These are phyloP conservation scores for Tragulus kanchil DNA, from an alignment of 2,113 vertebrate species.

Conservation along the genomic window DNA sequence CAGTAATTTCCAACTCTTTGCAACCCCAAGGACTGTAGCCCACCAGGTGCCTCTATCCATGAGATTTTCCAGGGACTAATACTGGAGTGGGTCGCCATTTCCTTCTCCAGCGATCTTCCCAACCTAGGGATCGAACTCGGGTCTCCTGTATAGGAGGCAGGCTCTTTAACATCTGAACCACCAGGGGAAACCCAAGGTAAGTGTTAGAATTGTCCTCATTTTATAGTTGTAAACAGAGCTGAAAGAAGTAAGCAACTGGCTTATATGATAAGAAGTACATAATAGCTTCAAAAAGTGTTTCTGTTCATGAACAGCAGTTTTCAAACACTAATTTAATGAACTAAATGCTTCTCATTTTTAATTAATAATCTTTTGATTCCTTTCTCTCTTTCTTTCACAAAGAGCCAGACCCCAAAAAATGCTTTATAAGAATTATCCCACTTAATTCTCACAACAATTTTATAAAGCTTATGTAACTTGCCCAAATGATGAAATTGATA, in stretches of 20 bases:
- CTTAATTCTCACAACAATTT: neutral
- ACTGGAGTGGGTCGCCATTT: neutral
- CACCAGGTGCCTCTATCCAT: neutral
- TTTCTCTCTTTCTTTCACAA: neutral
- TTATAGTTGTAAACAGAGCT: neutral
- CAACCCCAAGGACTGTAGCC: neutral
- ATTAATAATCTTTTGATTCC: neutral
- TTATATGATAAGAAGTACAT: neutral
- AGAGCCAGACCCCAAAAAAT: neutral
- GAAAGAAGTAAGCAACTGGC: neutral
- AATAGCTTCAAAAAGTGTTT: neutral
- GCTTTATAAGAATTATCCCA: neutral
- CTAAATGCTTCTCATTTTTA: neutral
- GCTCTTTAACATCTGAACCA: neutral
- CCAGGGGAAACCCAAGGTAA: neutral
- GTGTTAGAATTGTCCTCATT: neutral
- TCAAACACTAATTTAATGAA: constrained; percentile 5
- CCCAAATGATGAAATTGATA: neutral
- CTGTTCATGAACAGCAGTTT: neutral
- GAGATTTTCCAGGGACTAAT: neutral
- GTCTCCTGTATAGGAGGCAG: neutral
- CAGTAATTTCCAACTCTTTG: neutral
- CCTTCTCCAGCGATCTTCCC: neutral
- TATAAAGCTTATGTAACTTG: neutral
- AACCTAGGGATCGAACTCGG: neutral